Percentiles rank a stretch among this genome's conserved stretches.
Evolutionary conservation across 2,113 vertebrate genomes (phyloP).

Genomic region (Perognathus longimembris): DNA sequence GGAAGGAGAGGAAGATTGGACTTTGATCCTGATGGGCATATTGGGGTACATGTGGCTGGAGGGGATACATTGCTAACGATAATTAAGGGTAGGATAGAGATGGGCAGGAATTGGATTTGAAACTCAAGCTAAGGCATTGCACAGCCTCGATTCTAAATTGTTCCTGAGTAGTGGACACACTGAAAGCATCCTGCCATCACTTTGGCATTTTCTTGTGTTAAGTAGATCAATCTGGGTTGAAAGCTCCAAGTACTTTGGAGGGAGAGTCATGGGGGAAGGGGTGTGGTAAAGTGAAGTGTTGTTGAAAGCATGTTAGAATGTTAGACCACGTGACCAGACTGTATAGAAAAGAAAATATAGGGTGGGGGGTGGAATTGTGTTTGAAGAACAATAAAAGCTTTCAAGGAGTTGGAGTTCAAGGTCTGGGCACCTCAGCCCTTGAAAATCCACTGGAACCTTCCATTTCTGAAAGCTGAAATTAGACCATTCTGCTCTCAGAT

Average conservation of each 20-base stretch:
- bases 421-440: background rate
- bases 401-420: background rate
- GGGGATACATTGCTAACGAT: background rate
- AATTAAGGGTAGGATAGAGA: background rate
- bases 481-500: too few species aligned
- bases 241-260: background rate
- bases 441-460: background rate
- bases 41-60: background rate
- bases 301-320: background rate
- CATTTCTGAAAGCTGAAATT: background rate
- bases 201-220: background rate
- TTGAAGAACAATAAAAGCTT: background rate
- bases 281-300: background rate
- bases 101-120: background rate
- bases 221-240: background rate
- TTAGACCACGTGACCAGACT: background rate
- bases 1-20: background rate
- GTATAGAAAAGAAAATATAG: background rate
- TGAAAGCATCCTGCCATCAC: background rate
- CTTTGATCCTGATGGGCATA: background rate
- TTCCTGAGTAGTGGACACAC: background rate
- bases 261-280: background rate
- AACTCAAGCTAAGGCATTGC: background rate
- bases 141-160: fast-evolving
- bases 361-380: background rate